Base-by-base conservation (phyloP, 2,888 invertebrate species). In the Lycia hirtaria region DNA sequence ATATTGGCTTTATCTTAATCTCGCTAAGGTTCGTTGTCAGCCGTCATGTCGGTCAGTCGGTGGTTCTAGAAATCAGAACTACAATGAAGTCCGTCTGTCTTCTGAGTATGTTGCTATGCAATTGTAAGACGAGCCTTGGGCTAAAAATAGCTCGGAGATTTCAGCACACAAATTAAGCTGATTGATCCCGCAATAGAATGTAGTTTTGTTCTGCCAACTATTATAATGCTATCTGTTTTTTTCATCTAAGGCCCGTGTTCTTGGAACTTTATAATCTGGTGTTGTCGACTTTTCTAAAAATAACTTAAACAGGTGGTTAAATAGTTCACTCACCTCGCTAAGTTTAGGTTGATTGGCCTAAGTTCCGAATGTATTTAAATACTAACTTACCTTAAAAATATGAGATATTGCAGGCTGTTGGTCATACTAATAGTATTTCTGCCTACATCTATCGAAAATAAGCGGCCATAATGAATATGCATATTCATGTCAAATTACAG, bases 51-150 rank as follows among this genome's bases (percentile, higher is more conserved):
- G 65, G 24, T 57, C 61, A 71, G 57, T 33, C 33, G 65, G 24
- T 57, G 62, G 70, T 72, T 73, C 66, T 67, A 66, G 69, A 76
- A 77, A 72, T 73, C 67, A 56, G 54, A 68, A 67, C 59, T 64
- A 47, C 17, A 48, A 28, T 20, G 28, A 15, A 22, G 5, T 10
- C 22, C 14, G 15, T 56, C 44, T 38, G 24, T 32, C 15, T 24
- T 7, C 20, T 24, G 37, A 24, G 19, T 52, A 7, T 40, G 56
- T 51, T 56, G 3, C 48, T 49, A 53, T 58, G 49, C 53, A 48
- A 35, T 48, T 47, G 47, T 32, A 6, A 33, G 40, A 19, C 10
- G 22, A 14, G 20, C 22, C 43, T 48, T 43, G 43, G 35, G 7
- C 14, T 47, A 26, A 30, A 24, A 54, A 47, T 45, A 54, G 33